Base-by-base conservation (phyloP, 2,113 vertebrate species). In the Catharus bicknelli region DNA sequence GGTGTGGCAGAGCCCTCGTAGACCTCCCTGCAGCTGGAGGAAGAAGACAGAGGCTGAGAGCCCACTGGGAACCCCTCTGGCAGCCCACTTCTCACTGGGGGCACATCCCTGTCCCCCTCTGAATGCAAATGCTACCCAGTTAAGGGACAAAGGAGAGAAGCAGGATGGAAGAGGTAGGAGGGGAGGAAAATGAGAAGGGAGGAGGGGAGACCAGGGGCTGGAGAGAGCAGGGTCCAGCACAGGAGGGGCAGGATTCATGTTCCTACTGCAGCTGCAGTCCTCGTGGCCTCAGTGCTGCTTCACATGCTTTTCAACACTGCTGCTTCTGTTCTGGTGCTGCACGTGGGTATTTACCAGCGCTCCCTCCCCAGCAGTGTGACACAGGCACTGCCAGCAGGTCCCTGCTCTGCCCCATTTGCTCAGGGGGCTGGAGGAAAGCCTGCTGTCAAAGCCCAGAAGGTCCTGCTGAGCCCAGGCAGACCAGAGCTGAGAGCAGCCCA, bases 21-120 rank as follows among this genome's bases (percentile, higher is more conserved):
- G 93, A 63, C 43, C 27, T 59, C 58, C 61, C 81, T 68, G 90
- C 75, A 86, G 88, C 89, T 92, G 93, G 13, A 85, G 53, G 80
- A 70, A 93, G 68, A 96, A 85, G 54, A 92, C 12, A 93, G 72
- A 86, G 13, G 50, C 61, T 95, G 55, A 95, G 79, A 90, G 18
- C 21, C 48, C 40, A 40, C 18, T 3, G 3, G 16, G 27, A 59
- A 25, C 12, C 42, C 54, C 54, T 29, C 23, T 50, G 32, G 30
- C 66, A 79, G 59, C 54, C 80, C 36, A 7, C 15, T 68, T 30
- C 50, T 82, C 38, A 19, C 18, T 2, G 0, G 20, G 13, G 22
- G 32, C 53, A 66, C 2, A 14, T 55, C 66, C 27, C 27, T 17
- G 10, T 6, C 50, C 40, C 70, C 26, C 43, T 70, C 55, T 47